phyloP scores from a whole-genome alignment of 2,113 vertebrate genomes.

The Trichechus manatus region DNA sequence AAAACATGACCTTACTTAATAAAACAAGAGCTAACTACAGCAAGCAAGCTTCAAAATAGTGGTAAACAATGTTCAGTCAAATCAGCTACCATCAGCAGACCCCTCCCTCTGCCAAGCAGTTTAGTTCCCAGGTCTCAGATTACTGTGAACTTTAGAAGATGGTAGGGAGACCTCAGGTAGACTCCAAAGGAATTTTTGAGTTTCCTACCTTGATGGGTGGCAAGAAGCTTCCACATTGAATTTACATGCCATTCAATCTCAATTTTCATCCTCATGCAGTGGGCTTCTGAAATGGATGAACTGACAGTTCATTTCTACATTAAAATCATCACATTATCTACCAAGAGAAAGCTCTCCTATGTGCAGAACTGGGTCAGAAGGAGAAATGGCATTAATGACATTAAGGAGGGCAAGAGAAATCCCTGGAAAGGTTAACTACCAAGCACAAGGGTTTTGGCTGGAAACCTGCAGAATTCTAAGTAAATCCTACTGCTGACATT shows the following conservation, averaged over 20 bases:
- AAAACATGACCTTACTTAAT: background rate
- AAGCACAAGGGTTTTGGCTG: background rate
- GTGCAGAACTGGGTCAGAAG: background rate
- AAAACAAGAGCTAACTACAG: background rate
- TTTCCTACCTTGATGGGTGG: background rate
- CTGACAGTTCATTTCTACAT: background rate
- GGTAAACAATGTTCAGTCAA: background rate
- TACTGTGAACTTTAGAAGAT: background rate
- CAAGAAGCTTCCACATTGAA: conserved; percentile 14
- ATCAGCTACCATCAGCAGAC: background rate
- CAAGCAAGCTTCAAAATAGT: conserved; percentile 24
- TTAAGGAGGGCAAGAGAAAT: background rate
- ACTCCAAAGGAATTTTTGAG: conserved; percentile 1
- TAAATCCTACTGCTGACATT: background rate
- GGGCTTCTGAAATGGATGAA: background rate
- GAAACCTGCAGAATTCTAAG: background rate
- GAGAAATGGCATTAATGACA: background rate
- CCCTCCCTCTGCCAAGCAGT: background rate
- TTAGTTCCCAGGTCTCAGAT: background rate
- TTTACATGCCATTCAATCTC: conserved; percentile 24
- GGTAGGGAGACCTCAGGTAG: background rate
- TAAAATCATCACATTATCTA: background rate
- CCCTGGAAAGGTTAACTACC: background rate
- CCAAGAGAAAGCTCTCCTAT: background rate
- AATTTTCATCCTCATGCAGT: background rate